Base-by-base conservation (phyloP, 1,140 invertebrate species). In the Bombus impatiens region DNA sequence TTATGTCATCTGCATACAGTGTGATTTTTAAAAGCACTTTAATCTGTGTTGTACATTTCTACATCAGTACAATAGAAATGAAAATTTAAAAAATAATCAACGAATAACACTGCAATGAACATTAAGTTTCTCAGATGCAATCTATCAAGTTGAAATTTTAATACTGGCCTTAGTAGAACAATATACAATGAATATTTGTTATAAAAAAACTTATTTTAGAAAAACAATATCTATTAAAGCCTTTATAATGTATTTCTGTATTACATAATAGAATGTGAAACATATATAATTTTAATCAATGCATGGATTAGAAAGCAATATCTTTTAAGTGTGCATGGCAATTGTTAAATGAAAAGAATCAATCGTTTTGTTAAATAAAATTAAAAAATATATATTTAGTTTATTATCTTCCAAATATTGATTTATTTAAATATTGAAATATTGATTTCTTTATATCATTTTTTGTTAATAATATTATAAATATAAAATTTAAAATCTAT, bases 61-160 rank as follows among this genome's bases (percentile, higher is more conserved):
- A 47, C 22, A 75, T 67, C 68, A 47, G 10, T 59, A n/a, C 57
- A 53, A 47, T 82, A 74, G 35, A 65, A 82, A 65, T 71, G 44
- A 42, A 82, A 84, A 53, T 57, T 76, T 53, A 32, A 59, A 74
- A 67, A 68, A 18, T 71, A 78, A 78, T 90, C 88, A 90, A 90
- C 88, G 89, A 90, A 90, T 75, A 71, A 65, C 65, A 89, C 79
- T 67, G 57, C 76, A 71, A 85, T 90, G 71, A 89, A 87, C 82
- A 89, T 90, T 90, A 90, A 90, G 59, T 90, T 90, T 90, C 65
- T 44, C 57, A 90, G 47, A 85, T 82, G 75, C 70, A 79, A 82
- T 88, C 44, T 90, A 86, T 81, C 59, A 37, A 82, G 62, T 85
- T 89, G 40, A 87, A 86, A 62, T 83, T 87, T 62, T 75, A 87